Evolutionary conservation across 2,888 invertebrate species (phyloP).

Genomic region (Bruchidius siliquastri): DNA sequence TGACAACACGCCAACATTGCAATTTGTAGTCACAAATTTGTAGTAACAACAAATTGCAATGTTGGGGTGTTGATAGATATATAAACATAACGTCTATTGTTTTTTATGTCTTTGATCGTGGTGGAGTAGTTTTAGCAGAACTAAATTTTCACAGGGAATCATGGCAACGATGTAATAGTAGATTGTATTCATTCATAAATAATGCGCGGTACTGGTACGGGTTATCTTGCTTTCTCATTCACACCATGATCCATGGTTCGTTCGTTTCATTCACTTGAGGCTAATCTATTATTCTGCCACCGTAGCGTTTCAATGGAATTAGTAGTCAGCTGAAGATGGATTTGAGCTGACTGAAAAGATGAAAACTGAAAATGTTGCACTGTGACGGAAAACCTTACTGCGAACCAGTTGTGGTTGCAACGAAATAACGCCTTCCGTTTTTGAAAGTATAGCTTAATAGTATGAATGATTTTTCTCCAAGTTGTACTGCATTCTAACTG

Average conservation of each 20-base stretch:
- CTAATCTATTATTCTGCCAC: neutral
- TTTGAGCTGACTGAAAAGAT: neutral
- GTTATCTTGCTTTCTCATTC: neutral
- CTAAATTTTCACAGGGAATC: neutral
- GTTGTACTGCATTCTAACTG: too few relatives aligned
- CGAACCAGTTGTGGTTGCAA: too few relatives aligned
- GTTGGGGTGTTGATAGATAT: too few relatives aligned
- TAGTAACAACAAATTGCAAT: too few relatives aligned
- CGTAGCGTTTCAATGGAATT: neutral
- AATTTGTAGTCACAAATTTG: too few relatives aligned
- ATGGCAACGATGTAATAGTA: neutral
- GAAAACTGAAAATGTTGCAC: neutral
- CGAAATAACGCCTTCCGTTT: too few relatives aligned
- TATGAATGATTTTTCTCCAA: too few relatives aligned
- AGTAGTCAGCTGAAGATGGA: neutral
- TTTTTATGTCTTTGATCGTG: too few relatives aligned
- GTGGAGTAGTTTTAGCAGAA: neutral
- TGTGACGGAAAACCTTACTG: neutral
- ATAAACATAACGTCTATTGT: too few relatives aligned
- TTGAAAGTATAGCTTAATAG: too few relatives aligned
- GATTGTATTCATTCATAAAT: neutral
- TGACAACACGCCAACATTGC: too few relatives aligned
- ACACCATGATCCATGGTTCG: neutral
- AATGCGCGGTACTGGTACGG: neutral
- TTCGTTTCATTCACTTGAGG: neutral